Percentiles rank a stretch among this genome's conserved stretches.
phyloP scores from a whole-genome alignment of 2,797 vertebrate genomes.

The Gymnothorax javanicus region DNA sequence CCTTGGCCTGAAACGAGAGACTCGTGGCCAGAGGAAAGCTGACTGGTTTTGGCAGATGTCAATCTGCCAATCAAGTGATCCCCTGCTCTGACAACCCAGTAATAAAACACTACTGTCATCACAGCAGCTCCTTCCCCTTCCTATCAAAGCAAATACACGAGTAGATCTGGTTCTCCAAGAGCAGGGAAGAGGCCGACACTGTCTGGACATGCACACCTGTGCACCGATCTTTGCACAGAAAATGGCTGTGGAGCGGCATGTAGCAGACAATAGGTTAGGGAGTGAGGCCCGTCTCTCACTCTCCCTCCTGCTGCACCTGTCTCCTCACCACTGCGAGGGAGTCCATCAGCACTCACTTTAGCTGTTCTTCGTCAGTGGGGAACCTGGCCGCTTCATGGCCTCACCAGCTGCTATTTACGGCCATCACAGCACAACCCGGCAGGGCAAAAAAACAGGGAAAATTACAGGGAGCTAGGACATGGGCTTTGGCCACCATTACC shows the following conservation, averaged over 20 bases:
- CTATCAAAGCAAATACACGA: neutral
- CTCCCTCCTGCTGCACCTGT: neutral
- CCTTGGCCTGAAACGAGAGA: neutral
- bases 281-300: neutral
- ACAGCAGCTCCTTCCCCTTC: neutral
- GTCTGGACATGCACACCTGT: conserved; percentile 7
- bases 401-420: neutral
- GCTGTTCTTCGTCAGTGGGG: neutral
- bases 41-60: neutral
- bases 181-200: neutral
- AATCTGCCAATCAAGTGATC: neutral
- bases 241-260: neutral
- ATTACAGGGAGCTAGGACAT: neutral
- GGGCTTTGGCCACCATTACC: conserved; percentile 1
- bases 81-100: neutral
- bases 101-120: neutral
- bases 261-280: neutral
- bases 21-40: neutral
- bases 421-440: neutral
- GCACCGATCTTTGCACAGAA: neutral
- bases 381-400: neutral
- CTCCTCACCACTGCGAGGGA: neutral
- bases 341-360: neutral
- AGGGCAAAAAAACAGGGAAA: neutral
- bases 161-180: neutral